A percentile compares a stretch with the other conserved stretches of the same genome.
Conservation (phyloP, 2,797 vertebrate species). For the Cyclura pinguis region DNA sequence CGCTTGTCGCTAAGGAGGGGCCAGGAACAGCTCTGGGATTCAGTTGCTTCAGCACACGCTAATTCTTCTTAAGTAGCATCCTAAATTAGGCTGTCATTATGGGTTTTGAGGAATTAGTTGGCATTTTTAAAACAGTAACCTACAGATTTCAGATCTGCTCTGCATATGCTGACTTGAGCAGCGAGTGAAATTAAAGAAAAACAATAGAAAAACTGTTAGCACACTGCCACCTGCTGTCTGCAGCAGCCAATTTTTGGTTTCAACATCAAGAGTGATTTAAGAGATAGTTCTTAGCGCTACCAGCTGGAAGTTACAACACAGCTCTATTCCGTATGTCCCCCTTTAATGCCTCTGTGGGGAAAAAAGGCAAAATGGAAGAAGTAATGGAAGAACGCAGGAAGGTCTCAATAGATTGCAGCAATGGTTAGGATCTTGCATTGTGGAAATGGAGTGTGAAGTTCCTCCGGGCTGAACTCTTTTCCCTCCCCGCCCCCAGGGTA, state of each 20-base stretch:
- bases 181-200: neutral
- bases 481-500: too few species aligned
- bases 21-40: neutral
- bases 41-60: neutral
- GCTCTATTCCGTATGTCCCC: neutral
- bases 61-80: neutral
- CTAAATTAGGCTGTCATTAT: neutral
- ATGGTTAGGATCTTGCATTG: too few species aligned
- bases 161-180: neutral
- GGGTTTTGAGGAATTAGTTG: neutral
- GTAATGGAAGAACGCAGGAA: neutral
- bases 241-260: neutral
- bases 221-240: constrained; percentile 38
- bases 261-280: neutral
- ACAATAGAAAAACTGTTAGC: neutral
- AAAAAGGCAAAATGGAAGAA: too few species aligned
- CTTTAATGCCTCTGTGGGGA: neutral
- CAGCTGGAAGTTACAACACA: neutral
- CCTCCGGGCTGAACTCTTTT: too few species aligned
- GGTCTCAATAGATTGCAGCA: neutral
- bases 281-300: neutral
- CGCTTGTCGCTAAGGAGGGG: neutral
- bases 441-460: too few species aligned
- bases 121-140: neutral
- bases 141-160: neutral